Evolutionary conservation across 2,797 vertebrate genomes (phyloP).

Genomic region (Phylloscopus collybita): DNA sequence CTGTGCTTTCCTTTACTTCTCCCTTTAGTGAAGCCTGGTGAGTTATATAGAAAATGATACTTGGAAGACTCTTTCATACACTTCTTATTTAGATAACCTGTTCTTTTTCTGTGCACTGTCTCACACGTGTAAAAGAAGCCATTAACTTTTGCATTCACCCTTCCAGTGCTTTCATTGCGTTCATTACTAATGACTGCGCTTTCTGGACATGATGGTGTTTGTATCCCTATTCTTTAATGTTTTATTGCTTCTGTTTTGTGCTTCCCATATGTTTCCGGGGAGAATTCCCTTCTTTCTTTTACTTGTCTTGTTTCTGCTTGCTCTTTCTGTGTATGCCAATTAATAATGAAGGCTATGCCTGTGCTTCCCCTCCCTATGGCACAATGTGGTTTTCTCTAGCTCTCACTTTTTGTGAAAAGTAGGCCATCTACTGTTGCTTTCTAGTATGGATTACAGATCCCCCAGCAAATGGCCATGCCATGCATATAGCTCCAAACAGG

Average conservation of each 20-base stretch:
- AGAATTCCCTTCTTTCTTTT: conserved; percentile 58
- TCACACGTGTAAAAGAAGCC: conserved; percentile 7
- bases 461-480: neutral
- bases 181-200: conserved; percentile 24
- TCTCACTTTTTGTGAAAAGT: conserved; percentile 76
- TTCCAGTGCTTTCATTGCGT: conserved; percentile 67
- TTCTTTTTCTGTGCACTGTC: conserved; percentile 10
- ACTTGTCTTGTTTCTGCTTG: conserved; percentile 60
- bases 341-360: conserved; percentile 51
- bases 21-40: neutral
- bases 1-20: conserved; percentile 63
- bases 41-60: conserved; percentile 65
- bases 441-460: conserved; percentile 67
- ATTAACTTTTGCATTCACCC: conserved; percentile 57
- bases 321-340: conserved; percentile 30
- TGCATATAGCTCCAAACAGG: neutral
- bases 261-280: conserved; percentile 61
- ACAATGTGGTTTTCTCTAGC: conserved; percentile 26
- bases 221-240: conserved; percentile 41
- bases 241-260: conserved; percentile 61
- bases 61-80: conserved; percentile 45
- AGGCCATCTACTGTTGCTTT: conserved; percentile 82
- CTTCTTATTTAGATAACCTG: neutral
- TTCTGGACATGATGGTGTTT: conserved; percentile 54
- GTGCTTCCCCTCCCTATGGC: conserved; percentile 45